Conservation (phyloP, 2,113 vertebrate species). For the Meles meles region DNA sequence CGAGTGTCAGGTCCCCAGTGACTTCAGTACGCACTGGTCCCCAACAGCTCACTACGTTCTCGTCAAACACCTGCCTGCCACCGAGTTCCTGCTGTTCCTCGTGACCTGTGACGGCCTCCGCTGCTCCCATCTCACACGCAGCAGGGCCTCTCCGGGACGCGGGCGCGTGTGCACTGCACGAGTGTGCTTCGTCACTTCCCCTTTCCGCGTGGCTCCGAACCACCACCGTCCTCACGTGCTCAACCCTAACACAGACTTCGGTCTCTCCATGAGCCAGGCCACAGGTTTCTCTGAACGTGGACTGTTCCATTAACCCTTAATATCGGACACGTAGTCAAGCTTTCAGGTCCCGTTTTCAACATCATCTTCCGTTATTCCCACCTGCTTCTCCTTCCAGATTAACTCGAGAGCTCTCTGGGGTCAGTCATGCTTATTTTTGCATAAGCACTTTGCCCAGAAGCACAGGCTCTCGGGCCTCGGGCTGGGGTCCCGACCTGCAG, state of each 20-base stretch:
- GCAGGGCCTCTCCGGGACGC: neutral
- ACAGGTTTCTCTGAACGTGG: neutral
- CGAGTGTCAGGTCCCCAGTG: neutral
- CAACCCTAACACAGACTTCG: neutral
- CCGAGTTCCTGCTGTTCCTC: neutral
- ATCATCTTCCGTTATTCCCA: neutral
- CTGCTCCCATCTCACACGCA: fast-evolving
- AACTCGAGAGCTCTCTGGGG: neutral
- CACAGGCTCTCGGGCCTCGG: neutral
- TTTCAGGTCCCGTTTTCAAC: neutral
- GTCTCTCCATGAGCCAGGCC: neutral
- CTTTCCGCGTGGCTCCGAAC: neutral
- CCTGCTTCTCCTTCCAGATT: neutral
- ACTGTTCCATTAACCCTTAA: neutral
- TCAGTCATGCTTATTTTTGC: neutral
- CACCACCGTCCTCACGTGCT: neutral
- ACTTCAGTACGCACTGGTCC: neutral
- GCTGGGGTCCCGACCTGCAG: neutral
- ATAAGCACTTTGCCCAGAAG: neutral
- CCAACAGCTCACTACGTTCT: neutral
- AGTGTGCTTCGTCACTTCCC: neutral
- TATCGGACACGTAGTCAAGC: neutral
- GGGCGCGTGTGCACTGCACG: neutral
- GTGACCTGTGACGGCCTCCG: neutral
- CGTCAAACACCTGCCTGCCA: neutral